Conservation (phyloP, 2,113 vertebrate genomes). For the Girardinichthys multiradiatus region DNA sequence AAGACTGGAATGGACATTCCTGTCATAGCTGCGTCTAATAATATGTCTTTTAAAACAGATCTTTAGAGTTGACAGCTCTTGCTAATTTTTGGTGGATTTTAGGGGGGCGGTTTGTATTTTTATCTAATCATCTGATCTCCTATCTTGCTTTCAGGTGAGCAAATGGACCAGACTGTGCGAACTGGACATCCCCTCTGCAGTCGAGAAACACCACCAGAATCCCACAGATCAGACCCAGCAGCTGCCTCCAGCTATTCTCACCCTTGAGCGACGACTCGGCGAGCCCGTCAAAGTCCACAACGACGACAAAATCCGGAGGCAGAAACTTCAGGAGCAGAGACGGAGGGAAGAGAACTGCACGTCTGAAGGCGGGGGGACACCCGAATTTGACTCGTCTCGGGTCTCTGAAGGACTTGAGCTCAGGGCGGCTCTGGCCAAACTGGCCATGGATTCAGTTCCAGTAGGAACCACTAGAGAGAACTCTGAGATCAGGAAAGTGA, state of each 20-base stretch:
- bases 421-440: conserved; percentile 85
- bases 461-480: conserved; percentile 79
- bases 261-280: conserved; percentile 87
- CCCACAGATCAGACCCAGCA: conserved; percentile 54
- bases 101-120: no score
- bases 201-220: conserved; percentile 84
- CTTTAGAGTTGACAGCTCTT: no score
- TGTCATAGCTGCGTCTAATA: no score
- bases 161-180: conserved; percentile 97
- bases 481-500: conserved; percentile 88
- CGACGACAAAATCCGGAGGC: conserved; percentile 94
- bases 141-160: conserved; percentile 85
- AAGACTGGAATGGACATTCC: no score
- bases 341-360: conserved; percentile 17
- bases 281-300: conserved; percentile 96
- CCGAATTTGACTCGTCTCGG: conserved; percentile 15
- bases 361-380: conserved; percentile 10
- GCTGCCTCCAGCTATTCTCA: conserved; percentile 85
- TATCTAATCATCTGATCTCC: no score
- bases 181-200: conserved; percentile 88
- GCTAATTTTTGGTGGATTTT: no score
- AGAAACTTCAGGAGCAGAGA: conserved; percentile 86
- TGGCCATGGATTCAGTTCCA: conserved; percentile 76
- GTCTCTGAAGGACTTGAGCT: conserved; percentile 81
- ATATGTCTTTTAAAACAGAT: no score